These are phyloP conservation scores for Sarcoramphus papa DNA, from an alignment of 2,797 vertebrate genomes.

Conservation along the genomic window DNA sequence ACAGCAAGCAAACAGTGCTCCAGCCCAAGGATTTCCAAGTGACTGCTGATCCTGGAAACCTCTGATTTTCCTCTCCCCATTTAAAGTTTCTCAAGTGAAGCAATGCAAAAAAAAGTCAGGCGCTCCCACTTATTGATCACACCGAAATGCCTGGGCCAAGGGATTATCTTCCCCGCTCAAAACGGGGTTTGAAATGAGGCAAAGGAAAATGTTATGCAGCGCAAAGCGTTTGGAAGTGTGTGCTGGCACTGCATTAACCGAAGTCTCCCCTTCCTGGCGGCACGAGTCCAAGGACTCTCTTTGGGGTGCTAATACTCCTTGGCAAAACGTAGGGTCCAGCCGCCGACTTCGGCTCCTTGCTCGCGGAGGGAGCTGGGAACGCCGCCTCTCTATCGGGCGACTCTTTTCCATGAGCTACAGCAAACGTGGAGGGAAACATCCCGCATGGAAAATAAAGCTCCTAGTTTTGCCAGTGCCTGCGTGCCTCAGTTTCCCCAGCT, in stretches of 20 bases:
- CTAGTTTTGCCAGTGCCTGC: neutral
- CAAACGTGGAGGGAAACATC: neutral
- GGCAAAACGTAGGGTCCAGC: neutral
- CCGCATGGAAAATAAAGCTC: neutral
- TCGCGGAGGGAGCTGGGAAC: neutral
- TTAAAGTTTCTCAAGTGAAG: neutral
- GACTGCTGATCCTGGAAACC: neutral
- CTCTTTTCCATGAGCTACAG: neutral
- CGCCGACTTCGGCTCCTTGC: neutral
- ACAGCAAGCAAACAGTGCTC: neutral
- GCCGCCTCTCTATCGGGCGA: neutral
- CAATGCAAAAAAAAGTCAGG: neutral
- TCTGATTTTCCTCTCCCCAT: neutral
- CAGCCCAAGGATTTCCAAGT: neutral
- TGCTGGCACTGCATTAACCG: neutral
- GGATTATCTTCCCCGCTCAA: neutral
- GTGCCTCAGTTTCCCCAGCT: neutral
- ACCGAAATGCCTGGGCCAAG: neutral
- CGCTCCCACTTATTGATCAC: neutral
- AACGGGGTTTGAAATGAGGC: neutral
- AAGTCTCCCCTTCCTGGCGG: neutral
- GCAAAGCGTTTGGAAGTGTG: neutral
- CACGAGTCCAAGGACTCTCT: neutral
- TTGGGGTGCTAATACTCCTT: slow-evolving; percentile 1
- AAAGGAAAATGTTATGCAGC: neutral